Evolutionary conservation across 2,888 invertebrate species (phyloP).

Genomic region (Cantharis rustica): DNA sequence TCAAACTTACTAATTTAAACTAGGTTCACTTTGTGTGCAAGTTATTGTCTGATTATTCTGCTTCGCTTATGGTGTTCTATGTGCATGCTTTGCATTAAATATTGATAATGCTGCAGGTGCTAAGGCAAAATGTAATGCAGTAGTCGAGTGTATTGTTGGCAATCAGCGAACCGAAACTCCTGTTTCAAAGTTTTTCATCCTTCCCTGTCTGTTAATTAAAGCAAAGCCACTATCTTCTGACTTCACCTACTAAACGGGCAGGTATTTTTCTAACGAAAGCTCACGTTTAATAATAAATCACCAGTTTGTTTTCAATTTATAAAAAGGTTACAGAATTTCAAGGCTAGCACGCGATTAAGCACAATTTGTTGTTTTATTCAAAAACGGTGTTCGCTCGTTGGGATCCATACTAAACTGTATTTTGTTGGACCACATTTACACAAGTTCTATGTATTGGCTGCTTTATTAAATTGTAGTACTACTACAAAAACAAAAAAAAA

Average conservation of each 20-base stretch:
- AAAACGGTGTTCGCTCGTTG: neutral
- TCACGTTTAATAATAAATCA: neutral
- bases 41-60: neutral
- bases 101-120: slow-evolving; percentile 26
- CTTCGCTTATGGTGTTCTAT: neutral
- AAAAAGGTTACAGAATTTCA: neutral
- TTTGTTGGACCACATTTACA: neutral
- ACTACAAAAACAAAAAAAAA: neutral
- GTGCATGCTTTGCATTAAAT: slow-evolving; percentile 8
- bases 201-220: slow-evolving; percentile 10
- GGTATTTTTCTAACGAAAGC: neutral
- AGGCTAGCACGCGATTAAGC: neutral
- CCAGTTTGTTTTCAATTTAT: neutral
- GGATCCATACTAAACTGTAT: neutral
- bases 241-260: neutral
- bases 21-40: neutral
- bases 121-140: slow-evolving; percentile 11
- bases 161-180: slow-evolving; percentile 31
- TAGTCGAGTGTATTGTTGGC: slow-evolving; percentile 25
- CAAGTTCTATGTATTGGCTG: neutral
- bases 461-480: neutral
- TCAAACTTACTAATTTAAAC: neutral
- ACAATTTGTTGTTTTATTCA: neutral
- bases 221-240: neutral
- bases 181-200: slow-evolving; percentile 18